Evolutionary conservation across 2,797 vertebrate genomes (phyloP).

Genomic region (Falco concolor): DNA sequence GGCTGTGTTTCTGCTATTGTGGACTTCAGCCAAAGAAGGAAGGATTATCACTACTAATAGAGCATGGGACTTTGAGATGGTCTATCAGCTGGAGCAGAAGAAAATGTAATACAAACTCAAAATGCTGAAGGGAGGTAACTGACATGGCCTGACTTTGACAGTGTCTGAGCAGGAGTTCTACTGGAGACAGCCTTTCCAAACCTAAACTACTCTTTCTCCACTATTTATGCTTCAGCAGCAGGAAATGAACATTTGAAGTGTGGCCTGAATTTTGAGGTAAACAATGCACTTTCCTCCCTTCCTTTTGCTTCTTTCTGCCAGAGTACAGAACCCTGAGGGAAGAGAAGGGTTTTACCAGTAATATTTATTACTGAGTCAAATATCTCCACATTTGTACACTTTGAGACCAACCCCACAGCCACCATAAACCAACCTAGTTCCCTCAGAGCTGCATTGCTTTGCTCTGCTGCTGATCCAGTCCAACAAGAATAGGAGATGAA

Average conservation of each 20-base stretch:
- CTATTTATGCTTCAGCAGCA: background rate
- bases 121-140: background rate
- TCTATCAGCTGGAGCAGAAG: background rate
- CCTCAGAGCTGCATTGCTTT: background rate
- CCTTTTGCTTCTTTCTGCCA: background rate
- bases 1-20: background rate
- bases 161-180: background rate
- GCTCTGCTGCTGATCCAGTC: background rate
- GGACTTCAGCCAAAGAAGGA: slow-evolving; percentile 12
- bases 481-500: background rate
- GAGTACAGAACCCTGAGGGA: background rate
- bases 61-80: background rate
- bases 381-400: background rate
- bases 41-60: background rate
- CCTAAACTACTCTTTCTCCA: background rate
- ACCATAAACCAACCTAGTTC: background rate
- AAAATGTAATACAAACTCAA: background rate
- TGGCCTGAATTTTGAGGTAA: background rate
- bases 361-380: background rate
- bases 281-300: background rate
- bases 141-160: background rate
- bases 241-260: background rate
- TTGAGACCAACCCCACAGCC: background rate
- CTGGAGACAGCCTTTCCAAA: background rate
- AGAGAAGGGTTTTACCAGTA: background rate